Conservation (phyloP, 2,888 invertebrate genomes). For the Dione juno region DNA sequence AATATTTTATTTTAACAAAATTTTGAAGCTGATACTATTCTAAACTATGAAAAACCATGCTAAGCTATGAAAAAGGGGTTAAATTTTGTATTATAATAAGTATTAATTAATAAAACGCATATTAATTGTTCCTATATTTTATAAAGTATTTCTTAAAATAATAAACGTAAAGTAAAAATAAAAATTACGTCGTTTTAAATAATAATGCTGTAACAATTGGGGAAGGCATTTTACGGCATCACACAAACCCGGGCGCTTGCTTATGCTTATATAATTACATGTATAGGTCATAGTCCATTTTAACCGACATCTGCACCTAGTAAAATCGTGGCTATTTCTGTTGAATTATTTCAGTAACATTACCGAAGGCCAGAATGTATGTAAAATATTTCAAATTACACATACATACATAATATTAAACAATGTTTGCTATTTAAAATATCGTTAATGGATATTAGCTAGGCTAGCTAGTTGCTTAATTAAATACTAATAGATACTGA, state of each 20-base stretch:
- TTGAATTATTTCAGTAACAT: constrained; percentile 67
- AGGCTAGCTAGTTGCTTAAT: constrained; percentile 5
- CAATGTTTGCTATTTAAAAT: constrained; percentile 24
- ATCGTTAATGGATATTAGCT: not conserved
- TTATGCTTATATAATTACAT: constrained; percentile 15
- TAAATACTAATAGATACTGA: not conserved
- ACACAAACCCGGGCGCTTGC: constrained; percentile 1
- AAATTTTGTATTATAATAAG: too few species aligned
- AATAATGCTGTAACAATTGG: too few species aligned
- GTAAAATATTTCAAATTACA: constrained; percentile 51
- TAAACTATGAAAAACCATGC: too few species aligned
- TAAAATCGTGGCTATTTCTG: constrained; percentile 58
- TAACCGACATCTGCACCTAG: constrained; percentile 33
- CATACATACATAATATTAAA: constrained; percentile 31
- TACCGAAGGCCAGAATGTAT: constrained; percentile 60
- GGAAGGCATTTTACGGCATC: constrained; percentile 8
- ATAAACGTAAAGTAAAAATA: not conserved
- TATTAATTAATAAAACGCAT: too few species aligned
- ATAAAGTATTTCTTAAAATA: not conserved
- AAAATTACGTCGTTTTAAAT: too few species aligned
- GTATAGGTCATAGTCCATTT: constrained; percentile 25
- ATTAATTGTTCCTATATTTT: too few species aligned
- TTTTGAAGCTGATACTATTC: too few species aligned
- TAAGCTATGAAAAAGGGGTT: too few species aligned
- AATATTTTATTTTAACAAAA: too few species aligned